Percentiles rank a stretch among this genome's conserved stretches.
phyloP scores from a whole-genome alignment of 2,888 invertebrate genomes.

The Shargacucullia verbasci region DNA sequence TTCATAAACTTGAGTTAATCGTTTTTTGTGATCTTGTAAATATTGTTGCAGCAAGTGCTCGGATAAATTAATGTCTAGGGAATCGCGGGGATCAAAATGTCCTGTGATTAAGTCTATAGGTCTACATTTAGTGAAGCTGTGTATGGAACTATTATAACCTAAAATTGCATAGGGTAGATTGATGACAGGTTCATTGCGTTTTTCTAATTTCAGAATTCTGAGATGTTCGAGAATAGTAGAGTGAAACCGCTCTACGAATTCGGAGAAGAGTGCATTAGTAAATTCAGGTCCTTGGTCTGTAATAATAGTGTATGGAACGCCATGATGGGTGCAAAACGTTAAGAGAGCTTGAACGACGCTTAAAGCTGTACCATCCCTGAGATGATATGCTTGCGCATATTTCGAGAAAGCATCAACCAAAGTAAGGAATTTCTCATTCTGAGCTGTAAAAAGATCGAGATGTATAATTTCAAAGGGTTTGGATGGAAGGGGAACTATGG shows the following conservation, averaged over 20 bases:
- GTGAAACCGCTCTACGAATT: slow-evolving; percentile 44
- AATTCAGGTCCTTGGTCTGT: slow-evolving; percentile 44
- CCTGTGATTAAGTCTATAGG: slow-evolving; percentile 52
- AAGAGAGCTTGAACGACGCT: too few species aligned
- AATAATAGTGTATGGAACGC: slow-evolving; percentile 19
- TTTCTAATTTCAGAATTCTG: slow-evolving; percentile 29
- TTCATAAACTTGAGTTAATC: slow-evolving; percentile 42
- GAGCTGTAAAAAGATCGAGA: too few species aligned
- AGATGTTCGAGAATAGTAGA: slow-evolving; percentile 40
- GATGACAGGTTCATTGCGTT: slow-evolving; percentile 12
- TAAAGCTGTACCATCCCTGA: slow-evolving; percentile 38
- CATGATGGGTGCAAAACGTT: too few species aligned
- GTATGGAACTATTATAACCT: slow-evolving; percentile 49
- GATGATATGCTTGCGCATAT: slow-evolving; percentile 33
- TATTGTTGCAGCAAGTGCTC: slow-evolving; percentile 54
- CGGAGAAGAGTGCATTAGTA: slow-evolving; percentile 32
- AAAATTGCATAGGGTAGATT: slow-evolving; percentile 42
- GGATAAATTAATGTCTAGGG: slow-evolving; percentile 45
- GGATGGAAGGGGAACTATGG: slow-evolving; percentile 7
- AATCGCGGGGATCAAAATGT: slow-evolving; percentile 55
- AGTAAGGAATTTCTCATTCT: too few species aligned
- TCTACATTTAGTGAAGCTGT: slow-evolving; percentile 15
- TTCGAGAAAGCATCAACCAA: too few species aligned
- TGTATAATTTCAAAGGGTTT: slow-evolving; percentile 6
- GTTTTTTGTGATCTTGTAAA: slow-evolving; percentile 30